A percentile compares a stretch with the other conserved stretches of the same genome.
Conservation (phyloP, 2,888 invertebrate species). For the Diaperis boleti region DNA sequence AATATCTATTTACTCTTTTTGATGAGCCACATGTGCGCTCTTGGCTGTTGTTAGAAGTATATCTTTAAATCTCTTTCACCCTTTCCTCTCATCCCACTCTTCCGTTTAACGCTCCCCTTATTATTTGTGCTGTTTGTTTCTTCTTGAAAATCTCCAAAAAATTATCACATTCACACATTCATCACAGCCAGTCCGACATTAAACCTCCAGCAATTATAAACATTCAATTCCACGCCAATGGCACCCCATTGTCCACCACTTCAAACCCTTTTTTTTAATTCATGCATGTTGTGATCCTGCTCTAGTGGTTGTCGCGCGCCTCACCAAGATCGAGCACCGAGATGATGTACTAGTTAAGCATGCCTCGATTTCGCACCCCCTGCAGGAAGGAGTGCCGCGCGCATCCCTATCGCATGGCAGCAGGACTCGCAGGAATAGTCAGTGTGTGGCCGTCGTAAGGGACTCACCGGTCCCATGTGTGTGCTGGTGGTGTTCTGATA, state of each 20-base stretch:
- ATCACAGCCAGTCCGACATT: not conserved
- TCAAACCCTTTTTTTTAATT: slow-evolving; percentile 1
- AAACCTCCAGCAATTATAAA: not conserved
- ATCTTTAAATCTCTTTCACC: no score
- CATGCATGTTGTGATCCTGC: slow-evolving; percentile 3
- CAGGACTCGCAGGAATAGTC: slow-evolving; percentile 57
- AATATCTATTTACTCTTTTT: no score
- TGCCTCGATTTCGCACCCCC: slow-evolving; percentile 57
- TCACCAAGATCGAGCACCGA: slow-evolving; percentile 48
- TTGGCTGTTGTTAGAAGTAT: no score
- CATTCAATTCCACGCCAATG: not conserved
- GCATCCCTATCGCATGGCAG: slow-evolving; percentile 59
- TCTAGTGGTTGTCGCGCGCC: slow-evolving; percentile 11
- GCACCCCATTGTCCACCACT: not conserved
- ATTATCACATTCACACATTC: no score
- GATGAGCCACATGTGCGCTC: no score
- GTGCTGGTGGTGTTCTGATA: slow-evolving; percentile 56
- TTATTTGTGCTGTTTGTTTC: no score
- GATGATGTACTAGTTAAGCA: slow-evolving; percentile 54
- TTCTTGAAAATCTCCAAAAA: no score
- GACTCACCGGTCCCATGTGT: slow-evolving; percentile 49
- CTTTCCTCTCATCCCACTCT: no score
- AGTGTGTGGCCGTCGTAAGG: slow-evolving; percentile 58
- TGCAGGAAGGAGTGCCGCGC: slow-evolving; percentile 53
- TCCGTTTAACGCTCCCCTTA: no score